A percentile compares a stretch with the other conserved stretches of the same genome.
Conservation (phyloP, 2,113 vertebrate species). For the Romanogobio albipinnatus region DNA sequence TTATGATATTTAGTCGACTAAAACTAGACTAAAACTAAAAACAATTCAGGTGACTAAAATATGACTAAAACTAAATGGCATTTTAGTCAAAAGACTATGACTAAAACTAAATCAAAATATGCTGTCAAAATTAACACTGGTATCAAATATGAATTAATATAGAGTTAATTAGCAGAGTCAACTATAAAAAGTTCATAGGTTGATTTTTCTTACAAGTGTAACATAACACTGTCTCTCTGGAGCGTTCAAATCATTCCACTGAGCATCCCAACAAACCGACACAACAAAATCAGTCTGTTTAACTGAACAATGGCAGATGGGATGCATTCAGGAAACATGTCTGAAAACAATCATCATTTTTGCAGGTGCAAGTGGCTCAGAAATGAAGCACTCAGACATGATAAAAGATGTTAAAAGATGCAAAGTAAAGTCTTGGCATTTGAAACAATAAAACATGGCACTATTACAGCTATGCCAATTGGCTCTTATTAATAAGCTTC, state of each 20-base stretch:
- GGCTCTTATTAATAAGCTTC: constrained; percentile 17
- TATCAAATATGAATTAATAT: too few species aligned
- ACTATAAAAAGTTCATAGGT: too few species aligned
- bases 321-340: not conserved
- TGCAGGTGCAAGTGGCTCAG: not conserved
- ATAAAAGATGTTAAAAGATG: not conserved
- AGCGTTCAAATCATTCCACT: not conserved
- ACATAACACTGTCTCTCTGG: not conserved
- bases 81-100: too few species aligned
- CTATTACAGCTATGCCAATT: not conserved
- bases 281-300: not conserved
- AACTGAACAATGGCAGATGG: not conserved
- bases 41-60: too few species aligned
- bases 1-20: too few species aligned
- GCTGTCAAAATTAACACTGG: too few species aligned
- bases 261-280: not conserved
- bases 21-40: too few species aligned
- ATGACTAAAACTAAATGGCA: too few species aligned
- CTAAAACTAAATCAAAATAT: too few species aligned
- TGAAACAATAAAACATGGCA: constrained; percentile 12
- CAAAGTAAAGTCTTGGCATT: not conserved
- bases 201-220: too few species aligned
- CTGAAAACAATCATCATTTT: not conserved
- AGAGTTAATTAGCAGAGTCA: too few species aligned
- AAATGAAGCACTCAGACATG: not conserved